Percentiles rank a stretch among this genome's conserved stretches.
Conservation (phyloP, 2,113 vertebrate species). For the Clinocottus analis region DNA sequence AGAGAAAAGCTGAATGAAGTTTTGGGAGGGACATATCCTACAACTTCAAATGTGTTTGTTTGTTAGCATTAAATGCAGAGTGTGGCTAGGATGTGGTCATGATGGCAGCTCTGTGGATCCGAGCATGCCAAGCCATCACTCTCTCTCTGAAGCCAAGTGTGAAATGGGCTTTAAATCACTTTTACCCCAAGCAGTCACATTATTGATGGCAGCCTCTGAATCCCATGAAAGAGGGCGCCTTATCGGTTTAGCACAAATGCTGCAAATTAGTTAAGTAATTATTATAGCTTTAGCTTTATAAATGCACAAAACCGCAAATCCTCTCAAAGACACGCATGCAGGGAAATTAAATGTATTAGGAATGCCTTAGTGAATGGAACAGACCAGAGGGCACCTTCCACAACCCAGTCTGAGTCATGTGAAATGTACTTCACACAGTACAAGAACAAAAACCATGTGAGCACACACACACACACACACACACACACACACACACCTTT, state of each 20-base stretch:
- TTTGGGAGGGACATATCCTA: conserved; percentile 33
- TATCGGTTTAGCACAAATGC: conserved; percentile 72
- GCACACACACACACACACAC: not conserved
- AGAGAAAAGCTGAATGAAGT: not conserved
- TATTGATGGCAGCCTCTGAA: conserved; percentile 67
- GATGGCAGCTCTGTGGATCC: conserved; percentile 57
- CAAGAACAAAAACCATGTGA: conserved; percentile 27
- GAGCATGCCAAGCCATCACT: conserved; percentile 56
- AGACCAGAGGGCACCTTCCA: conserved; percentile 59
- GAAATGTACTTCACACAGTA: conserved; percentile 40
- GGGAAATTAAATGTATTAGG: conserved; percentile 60
- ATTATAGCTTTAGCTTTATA: conserved; percentile 68
- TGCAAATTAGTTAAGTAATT: conserved; percentile 76
- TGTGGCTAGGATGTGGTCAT: conserved; percentile 50
- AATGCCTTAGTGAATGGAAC: conserved; percentile 38
- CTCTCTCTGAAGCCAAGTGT: conserved; percentile 74
- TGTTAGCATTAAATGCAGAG: conserved; percentile 44
- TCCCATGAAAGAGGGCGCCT: conserved; percentile 69
- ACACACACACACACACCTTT: no score
- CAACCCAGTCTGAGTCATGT: conserved; percentile 36
- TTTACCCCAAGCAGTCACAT: conserved; percentile 66
- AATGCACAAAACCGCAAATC: conserved; percentile 58
- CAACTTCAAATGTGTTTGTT: conserved; percentile 49
- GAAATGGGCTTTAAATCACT: conserved; percentile 81
- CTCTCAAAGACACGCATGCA: conserved; percentile 58